Percentiles rank a stretch among this genome's conserved stretches.
Conservation (phyloP, 2,797 vertebrate species). For the Lemur catta region DNA sequence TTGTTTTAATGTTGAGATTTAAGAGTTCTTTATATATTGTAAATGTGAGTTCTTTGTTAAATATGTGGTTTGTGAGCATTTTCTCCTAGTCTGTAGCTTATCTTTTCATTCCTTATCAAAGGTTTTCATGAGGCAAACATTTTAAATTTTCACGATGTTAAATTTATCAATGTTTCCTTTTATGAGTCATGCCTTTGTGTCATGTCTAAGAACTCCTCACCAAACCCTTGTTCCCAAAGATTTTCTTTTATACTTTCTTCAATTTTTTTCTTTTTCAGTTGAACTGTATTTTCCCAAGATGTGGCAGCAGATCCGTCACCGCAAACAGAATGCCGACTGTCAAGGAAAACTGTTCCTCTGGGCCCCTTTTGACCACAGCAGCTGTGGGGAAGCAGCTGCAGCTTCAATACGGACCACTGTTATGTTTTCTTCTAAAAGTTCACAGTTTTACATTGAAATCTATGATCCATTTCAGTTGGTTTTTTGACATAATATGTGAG, state of each 20-base stretch:
- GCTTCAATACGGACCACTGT: neutral
- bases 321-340: neutral
- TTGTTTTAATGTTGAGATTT: neutral
- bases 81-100: neutral
- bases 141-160: neutral
- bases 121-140: neutral
- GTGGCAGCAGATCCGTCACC: neutral
- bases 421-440: neutral
- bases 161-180: neutral
- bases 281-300: neutral
- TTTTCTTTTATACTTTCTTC: neutral
- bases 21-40: neutral
- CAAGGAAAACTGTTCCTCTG: neutral
- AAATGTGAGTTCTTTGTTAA: neutral
- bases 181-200: neutral
- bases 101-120: neutral
- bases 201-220: neutral
- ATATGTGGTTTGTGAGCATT: neutral
- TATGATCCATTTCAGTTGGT: neutral
- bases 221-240: neutral
- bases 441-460: neutral
- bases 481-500: neutral
- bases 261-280: neutral
- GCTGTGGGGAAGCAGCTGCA: neutral
- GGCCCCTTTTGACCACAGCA: neutral